Evolutionary conservation across 2,797 vertebrate genomes (phyloP), one percentile per base, ranked within the genome.

Genomic region (Hypotaenidia philippensis): DNA sequence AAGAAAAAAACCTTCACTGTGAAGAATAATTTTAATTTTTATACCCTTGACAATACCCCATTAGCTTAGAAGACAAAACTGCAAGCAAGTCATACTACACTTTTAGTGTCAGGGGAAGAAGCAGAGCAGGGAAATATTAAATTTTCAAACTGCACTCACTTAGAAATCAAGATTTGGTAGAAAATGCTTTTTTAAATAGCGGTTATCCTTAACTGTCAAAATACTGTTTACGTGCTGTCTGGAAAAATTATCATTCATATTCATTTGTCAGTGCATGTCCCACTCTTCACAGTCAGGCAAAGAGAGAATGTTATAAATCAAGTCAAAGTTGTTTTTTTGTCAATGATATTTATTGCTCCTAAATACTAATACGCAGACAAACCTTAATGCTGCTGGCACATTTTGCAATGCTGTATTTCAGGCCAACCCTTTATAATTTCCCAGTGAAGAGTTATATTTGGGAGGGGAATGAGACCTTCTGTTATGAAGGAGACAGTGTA

Each of bases 121-220:
- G 56, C 1, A 0, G 25, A 84, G 22, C 17, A 23, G 13, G 40
- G 34, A 88, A 63, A 74, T 87, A 78, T 18, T 83, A 79, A 74
- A 77, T 79, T 76, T 80, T 94, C 49, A 93, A 82, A 61, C 41
- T 65, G 32, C 52, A 89, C 85, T 87, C 65, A 85, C 56, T 76
- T 90, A 78, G 63, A 91, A 79, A 82, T 66, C 66, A 65, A 87
- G 59, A 63, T 65, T 53, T 87, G 41, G 11, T 53, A 89, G 47
- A 94, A 95, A 96, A 86, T 59, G 29, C 8, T 38, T 80, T 93
- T 94, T 83, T 47, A 89, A 95, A 87, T 60, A 80, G 25, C 59
- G 38, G 65, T 85, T 95, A 60, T 89, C 75, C 47, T 93, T 95
- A 92, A 70, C 90, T 93, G 86, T 95, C 91, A 94, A 89, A 97